phyloP scores from a whole-genome alignment of 2,888 invertebrate genomes.

The Agrenia bidenticulata region DNA sequence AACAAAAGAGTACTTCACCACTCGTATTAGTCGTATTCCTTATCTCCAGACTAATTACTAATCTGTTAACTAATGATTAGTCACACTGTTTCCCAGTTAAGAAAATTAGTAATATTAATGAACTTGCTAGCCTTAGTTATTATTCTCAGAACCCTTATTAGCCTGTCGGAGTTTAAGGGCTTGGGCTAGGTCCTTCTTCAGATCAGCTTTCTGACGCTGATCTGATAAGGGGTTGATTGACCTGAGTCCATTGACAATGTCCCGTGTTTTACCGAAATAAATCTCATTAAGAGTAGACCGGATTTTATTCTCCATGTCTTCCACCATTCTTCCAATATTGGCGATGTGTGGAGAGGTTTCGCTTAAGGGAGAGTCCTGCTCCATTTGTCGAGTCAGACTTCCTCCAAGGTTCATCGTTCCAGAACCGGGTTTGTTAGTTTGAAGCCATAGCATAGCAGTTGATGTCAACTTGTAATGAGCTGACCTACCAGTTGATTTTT shows the following conservation, averaged over 20 bases:
- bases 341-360: constrained; percentile 96
- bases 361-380: constrained; percentile 77
- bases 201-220: constrained; percentile 76
- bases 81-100: no score
- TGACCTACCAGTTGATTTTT: constrained; percentile 87
- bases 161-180: constrained; percentile 81
- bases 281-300: constrained; percentile 97
- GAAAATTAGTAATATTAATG: neutral
- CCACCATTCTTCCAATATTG: constrained; percentile 97
- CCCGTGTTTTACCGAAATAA: constrained; percentile 98
- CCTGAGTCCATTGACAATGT: constrained; percentile 92
- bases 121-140: neutral
- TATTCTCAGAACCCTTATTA: constrained; percentile 56
- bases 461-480: constrained; percentile 99
- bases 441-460: constrained; percentile 98
- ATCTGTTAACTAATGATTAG: no score
- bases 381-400: constrained; percentile 93
- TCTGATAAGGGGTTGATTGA: constrained; percentile 80
- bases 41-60: no score
- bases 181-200: constrained; percentile 81
- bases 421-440: constrained; percentile 90
- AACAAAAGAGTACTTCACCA: no score
- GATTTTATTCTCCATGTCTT: constrained; percentile 99
- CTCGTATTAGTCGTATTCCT: no score
- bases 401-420: constrained; percentile 99